Evolutionary conservation across 2,888 invertebrate species (phyloP).

Genomic region (Tetragnatha montana): DNA sequence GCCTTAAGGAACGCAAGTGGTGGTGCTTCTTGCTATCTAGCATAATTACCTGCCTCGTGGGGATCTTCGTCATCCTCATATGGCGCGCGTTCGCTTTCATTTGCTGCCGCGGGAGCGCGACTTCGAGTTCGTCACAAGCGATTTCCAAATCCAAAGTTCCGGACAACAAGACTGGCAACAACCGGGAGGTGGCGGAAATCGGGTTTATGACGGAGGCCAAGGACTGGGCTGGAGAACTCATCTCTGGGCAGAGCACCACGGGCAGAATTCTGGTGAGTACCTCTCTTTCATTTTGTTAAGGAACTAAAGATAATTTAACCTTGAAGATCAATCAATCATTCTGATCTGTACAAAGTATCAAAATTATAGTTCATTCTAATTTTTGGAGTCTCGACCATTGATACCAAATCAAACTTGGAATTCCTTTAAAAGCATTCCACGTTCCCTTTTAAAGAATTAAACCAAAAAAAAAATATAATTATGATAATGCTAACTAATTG

Average conservation of each 20-base stretch:
- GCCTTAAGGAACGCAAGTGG: constrained; percentile 96
- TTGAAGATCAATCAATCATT: too few relatives aligned
- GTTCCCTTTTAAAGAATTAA: too few relatives aligned
- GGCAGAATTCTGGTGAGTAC: constrained; percentile 96
- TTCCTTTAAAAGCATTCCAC: too few relatives aligned
- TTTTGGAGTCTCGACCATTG: too few relatives aligned
- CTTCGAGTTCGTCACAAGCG: constrained; percentile 72
- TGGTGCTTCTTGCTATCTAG: constrained; percentile 98
- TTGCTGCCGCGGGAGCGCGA: constrained; percentile 81
- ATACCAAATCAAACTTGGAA: too few relatives aligned
- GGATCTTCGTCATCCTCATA: constrained; percentile 89
- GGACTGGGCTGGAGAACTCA: constrained; percentile 99
- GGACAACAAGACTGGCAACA: constrained; percentile 16
- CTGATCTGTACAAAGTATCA: too few relatives aligned
- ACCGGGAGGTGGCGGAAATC: constrained; percentile 82
- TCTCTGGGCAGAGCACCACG: constrained; percentile 99
- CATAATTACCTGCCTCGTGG: constrained; percentile 96
- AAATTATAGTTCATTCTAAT: too few relatives aligned
- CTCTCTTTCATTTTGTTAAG: not conserved
- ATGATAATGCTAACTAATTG: too few relatives aligned
- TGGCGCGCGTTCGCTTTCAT: constrained; percentile 95
- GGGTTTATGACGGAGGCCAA: constrained; percentile 99
- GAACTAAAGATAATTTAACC: too few relatives aligned
- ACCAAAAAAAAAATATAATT: too few relatives aligned
- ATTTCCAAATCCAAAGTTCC: constrained; percentile 75